Base-by-base conservation (phyloP, 2,888 invertebrate genomes). In the Dasysyrphus tricinctus region DNA sequence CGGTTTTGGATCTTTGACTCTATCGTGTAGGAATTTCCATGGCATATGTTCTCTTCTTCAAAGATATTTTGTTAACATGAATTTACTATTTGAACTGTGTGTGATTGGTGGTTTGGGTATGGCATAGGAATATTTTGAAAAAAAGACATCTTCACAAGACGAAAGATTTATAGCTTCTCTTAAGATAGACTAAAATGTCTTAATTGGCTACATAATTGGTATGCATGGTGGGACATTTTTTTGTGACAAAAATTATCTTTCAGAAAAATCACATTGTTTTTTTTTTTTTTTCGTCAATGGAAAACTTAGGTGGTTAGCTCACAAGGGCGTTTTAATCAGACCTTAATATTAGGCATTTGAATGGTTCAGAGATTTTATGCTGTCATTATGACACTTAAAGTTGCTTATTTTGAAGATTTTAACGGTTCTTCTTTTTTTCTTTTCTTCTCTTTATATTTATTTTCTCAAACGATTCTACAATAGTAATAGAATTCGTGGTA, bases 41-140 rank as follows among this genome's bases (percentile, higher is more conserved):
- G 19, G 63, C 39, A 47, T 57, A 47, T 79, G 79, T 42, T 63
- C 34, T 24, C 54, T 6, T 63, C 56, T 65, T 11, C 16, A 56
- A n/a, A 59, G 61, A 69, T 63, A 80, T 65, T 76, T 81, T 85
- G 77, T 81, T 70, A 44, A 80, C 74, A 77, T 57, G 69, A 57
- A 63, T 42, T 61, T 16, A 51, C 54, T 78, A 24, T 78, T 82
- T 78, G 82, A 72, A 57, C 83, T 69, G 39, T 47, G 39, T 47
- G 49, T 65, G 79, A 70, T 75, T 75, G 63, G 57, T 76, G 42
- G 63, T 32, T 56, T 80, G 57, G 29, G 72, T 54, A 54, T 39
- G 29, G 72, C 32, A 54, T 39, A 24, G 24, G 76, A 80, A 76
- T 69, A 72, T 84, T 80, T 76, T 37, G 37, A 75, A 39, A 12